Evolutionary conservation across 2,797 vertebrate species (phyloP).

Genomic region (Cuculus canorus): DNA sequence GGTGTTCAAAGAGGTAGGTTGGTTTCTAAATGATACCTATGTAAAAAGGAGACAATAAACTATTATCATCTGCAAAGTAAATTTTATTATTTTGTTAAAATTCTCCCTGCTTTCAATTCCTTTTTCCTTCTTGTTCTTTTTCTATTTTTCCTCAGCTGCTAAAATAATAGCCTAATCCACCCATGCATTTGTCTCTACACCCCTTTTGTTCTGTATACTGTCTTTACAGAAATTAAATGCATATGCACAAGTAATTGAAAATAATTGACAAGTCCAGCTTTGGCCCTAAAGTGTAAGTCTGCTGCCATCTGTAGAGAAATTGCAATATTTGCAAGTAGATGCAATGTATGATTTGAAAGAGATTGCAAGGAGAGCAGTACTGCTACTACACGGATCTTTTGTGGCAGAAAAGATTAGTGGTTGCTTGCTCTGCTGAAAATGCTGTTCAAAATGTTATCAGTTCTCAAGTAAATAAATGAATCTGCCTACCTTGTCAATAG

Average conservation of each 20-base stretch:
- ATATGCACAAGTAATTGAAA: conserved; percentile 19
- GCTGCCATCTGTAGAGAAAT: conserved; percentile 77
- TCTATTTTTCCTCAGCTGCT: background rate
- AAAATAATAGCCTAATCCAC: background rate
- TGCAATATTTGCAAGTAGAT: background rate
- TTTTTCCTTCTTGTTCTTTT: background rate
- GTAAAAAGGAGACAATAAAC: background rate
- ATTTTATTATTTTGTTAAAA: background rate
- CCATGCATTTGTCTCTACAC: background rate
- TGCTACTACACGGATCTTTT: background rate
- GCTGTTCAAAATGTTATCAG: background rate
- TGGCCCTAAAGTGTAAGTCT: conserved; percentile 55
- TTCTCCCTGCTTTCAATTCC: background rate
- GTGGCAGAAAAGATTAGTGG: background rate
- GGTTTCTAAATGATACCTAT: background rate
- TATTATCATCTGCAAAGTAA: background rate
- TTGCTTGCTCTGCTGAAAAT: background rate
- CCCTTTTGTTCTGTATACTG: background rate
- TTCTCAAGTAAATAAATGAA: background rate
- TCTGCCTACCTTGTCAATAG: background rate
- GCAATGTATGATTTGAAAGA: background rate
- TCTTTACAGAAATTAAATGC: conserved; percentile 18
- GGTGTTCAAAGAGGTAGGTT: background rate
- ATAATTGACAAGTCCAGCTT: background rate
- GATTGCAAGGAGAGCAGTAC: background rate